Percentiles rank a stretch among this genome's conserved stretches.
These are phyloP conservation scores for Homarus gammarus DNA, from an alignment of 2,888 invertebrate species.

Conservation along the genomic window DNA sequence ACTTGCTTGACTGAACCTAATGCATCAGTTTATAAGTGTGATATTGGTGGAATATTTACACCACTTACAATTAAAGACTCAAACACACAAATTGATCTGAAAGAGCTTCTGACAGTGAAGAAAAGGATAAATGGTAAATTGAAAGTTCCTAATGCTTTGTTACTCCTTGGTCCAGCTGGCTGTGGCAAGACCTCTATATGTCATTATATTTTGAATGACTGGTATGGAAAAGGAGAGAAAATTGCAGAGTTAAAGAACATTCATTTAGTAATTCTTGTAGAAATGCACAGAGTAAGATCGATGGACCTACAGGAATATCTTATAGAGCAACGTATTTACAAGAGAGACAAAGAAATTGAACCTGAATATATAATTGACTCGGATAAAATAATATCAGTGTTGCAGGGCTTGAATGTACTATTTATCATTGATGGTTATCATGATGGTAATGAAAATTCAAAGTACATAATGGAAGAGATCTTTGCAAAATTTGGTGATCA, in stretches of 20 bases:
- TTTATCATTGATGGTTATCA: constrained; percentile 59
- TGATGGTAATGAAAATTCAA: constrained; percentile 29
- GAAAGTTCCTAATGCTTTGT: neutral
- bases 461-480: constrained; percentile 32
- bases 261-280: constrained; percentile 41
- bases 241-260: constrained; percentile 7
- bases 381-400: constrained; percentile 2
- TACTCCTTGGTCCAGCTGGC: constrained; percentile 47
- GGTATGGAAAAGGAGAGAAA: neutral
- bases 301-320: neutral
- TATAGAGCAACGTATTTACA: neutral
- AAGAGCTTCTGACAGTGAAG: constrained; percentile 2
- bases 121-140: neutral
- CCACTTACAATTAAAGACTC: constrained; percentile 47
- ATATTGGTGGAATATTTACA: constrained; percentile 46
- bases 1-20: constrained; percentile 22
- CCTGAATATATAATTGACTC: neutral
- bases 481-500: constrained; percentile 37
- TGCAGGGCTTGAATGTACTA: constrained; percentile 39
- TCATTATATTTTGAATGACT: constrained; percentile 26
- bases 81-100: constrained; percentile 1
- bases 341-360: constrained; percentile 9
- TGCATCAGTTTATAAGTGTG: constrained; percentile 7
- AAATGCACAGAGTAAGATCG: constrained; percentile 22
- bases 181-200: constrained; percentile 55